Conservation (phyloP, 2,113 vertebrate genomes). For the Phrynocephalus versicolor region DNA sequence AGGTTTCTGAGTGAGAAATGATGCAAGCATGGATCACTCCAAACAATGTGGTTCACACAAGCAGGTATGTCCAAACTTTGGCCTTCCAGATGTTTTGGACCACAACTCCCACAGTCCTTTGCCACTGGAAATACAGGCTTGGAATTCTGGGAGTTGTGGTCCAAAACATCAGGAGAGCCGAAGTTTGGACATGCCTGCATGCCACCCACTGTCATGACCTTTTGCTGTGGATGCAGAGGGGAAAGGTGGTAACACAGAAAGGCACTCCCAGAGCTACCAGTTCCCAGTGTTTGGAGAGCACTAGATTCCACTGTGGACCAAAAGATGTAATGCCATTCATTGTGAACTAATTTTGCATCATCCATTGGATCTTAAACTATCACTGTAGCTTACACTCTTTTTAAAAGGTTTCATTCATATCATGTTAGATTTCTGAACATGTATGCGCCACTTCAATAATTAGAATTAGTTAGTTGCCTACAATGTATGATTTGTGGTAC, state of each 20-base stretch:
- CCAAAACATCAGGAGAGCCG: too few relatives aligned
- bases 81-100: too few relatives aligned
- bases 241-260: background rate
- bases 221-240: background rate
- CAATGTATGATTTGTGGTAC: background rate
- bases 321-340: background rate
- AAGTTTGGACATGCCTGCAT: too few relatives aligned
- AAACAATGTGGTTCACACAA: background rate
- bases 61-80: too few relatives aligned
- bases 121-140: too few relatives aligned
- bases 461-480: background rate
- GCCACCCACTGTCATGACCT: background rate
- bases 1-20: too few relatives aligned
- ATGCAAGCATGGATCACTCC: background rate
- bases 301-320: too few relatives aligned
- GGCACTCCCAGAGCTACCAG: background rate
- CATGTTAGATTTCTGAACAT: background rate
- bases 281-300: background rate
- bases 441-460: conserved; percentile 14
- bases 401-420: background rate
- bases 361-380: background rate
- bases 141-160: too few relatives aligned
- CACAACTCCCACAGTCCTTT: too few relatives aligned
- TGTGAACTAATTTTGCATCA: background rate
- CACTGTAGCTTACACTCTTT: background rate